phyloP scores from a whole-genome alignment of 1,140 invertebrate species.

The Liolophura sinensis region DNA sequence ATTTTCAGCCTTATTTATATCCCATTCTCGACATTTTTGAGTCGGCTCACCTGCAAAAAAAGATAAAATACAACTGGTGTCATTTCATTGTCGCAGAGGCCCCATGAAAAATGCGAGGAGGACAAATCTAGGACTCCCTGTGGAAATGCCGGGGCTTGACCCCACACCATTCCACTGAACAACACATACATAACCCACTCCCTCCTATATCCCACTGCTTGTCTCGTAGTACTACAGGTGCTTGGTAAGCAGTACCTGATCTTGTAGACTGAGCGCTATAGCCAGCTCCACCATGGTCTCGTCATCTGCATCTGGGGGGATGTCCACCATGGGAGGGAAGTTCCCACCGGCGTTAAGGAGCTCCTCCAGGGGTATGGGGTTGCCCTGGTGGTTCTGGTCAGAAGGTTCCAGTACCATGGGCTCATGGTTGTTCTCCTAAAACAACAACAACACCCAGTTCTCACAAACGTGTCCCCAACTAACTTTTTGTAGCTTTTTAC shows the following conservation, averaged over 20 bases:
- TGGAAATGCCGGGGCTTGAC: too few species aligned
- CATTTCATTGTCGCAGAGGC: too few species aligned
- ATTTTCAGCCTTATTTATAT: too few species aligned
- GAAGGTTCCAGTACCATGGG: slow-evolving; percentile 60
- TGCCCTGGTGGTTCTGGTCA: slow-evolving; percentile 25
- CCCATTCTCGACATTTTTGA: too few species aligned
- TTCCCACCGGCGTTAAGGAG: slow-evolving; percentile 65
- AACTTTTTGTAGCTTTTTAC: too few species aligned
- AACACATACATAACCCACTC: too few species aligned
- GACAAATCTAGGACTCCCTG: too few species aligned
- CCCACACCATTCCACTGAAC: too few species aligned
- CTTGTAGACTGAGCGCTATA: slow-evolving; percentile 91
- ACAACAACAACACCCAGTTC: not conserved
- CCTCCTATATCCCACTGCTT: not conserved
- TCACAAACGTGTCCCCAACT: too few species aligned
- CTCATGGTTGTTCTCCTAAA: slow-evolving; percentile 42
- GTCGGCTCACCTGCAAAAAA: too few species aligned
- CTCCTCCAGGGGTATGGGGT: slow-evolving; percentile 69
- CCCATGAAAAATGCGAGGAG: too few species aligned
- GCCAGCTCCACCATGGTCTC: slow-evolving; percentile 96
- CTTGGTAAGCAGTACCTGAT: slow-evolving; percentile 46
- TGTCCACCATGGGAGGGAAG: slow-evolving; percentile 78
- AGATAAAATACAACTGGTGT: too few species aligned
- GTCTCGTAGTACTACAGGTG: not conserved
- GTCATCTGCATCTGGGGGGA: slow-evolving; percentile 90